Evolutionary conservation across 2,797 vertebrate genomes (phyloP).

Genomic region (Pantherophis alleghaniensis): DNA sequence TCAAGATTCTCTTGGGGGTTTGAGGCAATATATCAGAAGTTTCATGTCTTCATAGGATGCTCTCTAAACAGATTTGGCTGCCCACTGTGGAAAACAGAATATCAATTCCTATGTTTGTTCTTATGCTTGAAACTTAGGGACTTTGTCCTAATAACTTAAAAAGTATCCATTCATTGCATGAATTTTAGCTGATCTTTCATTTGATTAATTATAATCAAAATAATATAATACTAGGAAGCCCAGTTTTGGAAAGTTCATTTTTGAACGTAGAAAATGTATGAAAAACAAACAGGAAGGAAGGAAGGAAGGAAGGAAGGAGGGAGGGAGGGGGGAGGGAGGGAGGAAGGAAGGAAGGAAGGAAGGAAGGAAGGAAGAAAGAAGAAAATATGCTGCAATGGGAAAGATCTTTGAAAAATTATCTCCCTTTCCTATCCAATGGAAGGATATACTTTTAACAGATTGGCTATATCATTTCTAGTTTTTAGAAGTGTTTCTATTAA

Average conservation of each 20-base stretch:
- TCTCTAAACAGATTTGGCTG: neutral
- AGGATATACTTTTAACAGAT: neutral
- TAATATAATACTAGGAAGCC: neutral
- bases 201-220: neutral
- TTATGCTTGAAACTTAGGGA: neutral
- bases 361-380: neutral
- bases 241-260: neutral
- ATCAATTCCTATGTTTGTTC: neutral
- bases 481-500: neutral
- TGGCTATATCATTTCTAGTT: neutral
- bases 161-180: neutral
- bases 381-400: neutral
- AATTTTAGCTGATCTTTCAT: neutral
- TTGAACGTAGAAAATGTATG: neutral
- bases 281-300: neutral
- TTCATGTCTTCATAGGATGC: neutral
- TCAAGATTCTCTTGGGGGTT: neutral
- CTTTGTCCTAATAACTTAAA: neutral
- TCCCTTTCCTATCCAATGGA: neutral
- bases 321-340: neutral
- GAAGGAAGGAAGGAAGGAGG: neutral
- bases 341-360: neutral
- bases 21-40: neutral
- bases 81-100: neutral
- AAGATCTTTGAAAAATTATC: neutral